A percentile compares a stretch with the other conserved stretches of the same genome.
These are phyloP conservation scores for Bovichtus variegatus DNA, from an alignment of 2,797 vertebrate species.

Conservation along the genomic window DNA sequence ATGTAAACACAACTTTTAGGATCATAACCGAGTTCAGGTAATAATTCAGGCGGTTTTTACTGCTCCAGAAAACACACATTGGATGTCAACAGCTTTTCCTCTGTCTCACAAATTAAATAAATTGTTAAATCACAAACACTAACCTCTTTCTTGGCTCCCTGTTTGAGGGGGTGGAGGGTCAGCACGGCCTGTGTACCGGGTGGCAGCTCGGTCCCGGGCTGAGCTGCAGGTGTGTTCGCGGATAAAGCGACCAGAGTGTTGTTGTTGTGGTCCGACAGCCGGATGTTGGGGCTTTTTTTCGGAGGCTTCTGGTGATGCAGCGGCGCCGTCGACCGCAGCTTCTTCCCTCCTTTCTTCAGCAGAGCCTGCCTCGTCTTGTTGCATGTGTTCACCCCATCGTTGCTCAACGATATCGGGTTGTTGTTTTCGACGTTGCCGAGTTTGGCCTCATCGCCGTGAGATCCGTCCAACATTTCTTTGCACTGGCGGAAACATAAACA, in stretches of 20 bases:
- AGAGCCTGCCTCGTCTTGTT: conserved; percentile 44
- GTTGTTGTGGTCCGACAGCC: conserved; percentile 61
- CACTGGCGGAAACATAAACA: conserved; percentile 56
- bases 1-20: too few species aligned
- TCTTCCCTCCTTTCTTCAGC: conserved; percentile 66
- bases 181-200: conserved; percentile 2
- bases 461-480: conserved; percentile 65
- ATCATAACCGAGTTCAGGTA: too few species aligned
- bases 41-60: too few species aligned
- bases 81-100: too few species aligned
- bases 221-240: background rate
- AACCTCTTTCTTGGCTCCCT: conserved; percentile 67
- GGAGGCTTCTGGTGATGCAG: conserved; percentile 55
- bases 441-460: conserved; percentile 41
- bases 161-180: conserved; percentile 53
- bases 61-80: too few species aligned
- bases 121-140: too few species aligned
- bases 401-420: conserved; percentile 40
- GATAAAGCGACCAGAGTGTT: conserved; percentile 2
- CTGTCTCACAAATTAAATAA: too few species aligned
- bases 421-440: conserved; percentile 71
- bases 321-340: conserved; percentile 38
- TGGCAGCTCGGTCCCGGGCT: conserved; percentile 17
- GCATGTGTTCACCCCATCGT: conserved; percentile 39
- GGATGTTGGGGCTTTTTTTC: conserved; percentile 33